These are phyloP conservation scores for Notothenia coriiceps DNA, from an alignment of 2,113 vertebrate species.

Conservation along the genomic window DNA sequence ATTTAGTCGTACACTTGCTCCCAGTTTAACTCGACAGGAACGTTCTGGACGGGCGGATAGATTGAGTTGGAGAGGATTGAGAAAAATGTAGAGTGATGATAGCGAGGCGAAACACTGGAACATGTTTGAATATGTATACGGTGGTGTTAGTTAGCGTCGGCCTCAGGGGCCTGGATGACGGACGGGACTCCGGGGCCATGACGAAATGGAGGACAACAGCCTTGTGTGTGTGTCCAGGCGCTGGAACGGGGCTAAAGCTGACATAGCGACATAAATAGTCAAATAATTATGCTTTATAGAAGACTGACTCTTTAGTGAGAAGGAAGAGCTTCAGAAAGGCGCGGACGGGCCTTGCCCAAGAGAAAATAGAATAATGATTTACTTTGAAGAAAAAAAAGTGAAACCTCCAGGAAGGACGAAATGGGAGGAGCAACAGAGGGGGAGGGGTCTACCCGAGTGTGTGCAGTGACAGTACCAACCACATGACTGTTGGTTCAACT, in stretches of 20 bases:
- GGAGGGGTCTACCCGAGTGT: slow-evolving; percentile 4
- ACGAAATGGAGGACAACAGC: slow-evolving; percentile 58
- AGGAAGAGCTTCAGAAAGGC: slow-evolving; percentile 39
- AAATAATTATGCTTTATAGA: slow-evolving; percentile 75
- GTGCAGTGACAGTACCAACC: slow-evolving; percentile 59
- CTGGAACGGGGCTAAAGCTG: slow-evolving; percentile 33
- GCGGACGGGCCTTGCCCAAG: slow-evolving; percentile 31
- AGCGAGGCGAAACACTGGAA: slow-evolving; percentile 72
- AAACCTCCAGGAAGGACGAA: slow-evolving; percentile 38
- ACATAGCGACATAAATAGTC: slow-evolving; percentile 73
- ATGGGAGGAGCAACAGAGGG: slow-evolving; percentile 20
- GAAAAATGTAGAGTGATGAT: slow-evolving; percentile 70
- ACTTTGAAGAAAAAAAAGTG: slow-evolving; percentile 50
- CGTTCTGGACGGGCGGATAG: slow-evolving; percentile 71
- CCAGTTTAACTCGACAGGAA: slow-evolving; percentile 72
- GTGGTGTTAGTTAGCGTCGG: slow-evolving; percentile 74
- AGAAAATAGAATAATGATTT: slow-evolving; percentile 60
- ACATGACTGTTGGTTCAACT: slow-evolving; percentile 65
- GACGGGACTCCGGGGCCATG: slow-evolving; percentile 62
- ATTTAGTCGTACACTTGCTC: slow-evolving; percentile 64
- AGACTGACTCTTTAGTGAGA: slow-evolving; percentile 54
- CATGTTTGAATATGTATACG: slow-evolving; percentile 82
- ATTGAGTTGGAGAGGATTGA: slow-evolving; percentile 67
- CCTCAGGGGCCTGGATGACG: slow-evolving; percentile 68
- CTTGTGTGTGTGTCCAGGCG: slow-evolving; percentile 36